Evolutionary conservation across 1,140 invertebrate genomes (phyloP).

Genomic region (Leptopilina clavipes): DNA sequence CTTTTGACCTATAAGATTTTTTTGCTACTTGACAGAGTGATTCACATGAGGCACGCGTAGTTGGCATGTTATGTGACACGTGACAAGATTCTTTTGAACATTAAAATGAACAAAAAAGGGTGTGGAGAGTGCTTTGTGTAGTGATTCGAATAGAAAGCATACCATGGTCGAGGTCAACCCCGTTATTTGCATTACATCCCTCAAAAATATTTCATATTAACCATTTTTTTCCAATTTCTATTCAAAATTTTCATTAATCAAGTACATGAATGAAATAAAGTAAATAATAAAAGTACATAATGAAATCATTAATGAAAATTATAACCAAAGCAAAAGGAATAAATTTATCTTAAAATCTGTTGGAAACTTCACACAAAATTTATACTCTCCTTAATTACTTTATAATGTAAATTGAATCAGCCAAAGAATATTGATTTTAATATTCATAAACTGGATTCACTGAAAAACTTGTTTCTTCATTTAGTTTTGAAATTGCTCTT

Average conservation of each 20-base stretch:
- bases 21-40: slow-evolving; percentile 50
- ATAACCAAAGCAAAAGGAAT: no score
- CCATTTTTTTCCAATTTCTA: background rate
- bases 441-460: slow-evolving; percentile 1
- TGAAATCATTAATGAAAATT: no score
- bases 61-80: slow-evolving; percentile 51
- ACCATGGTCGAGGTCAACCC: slow-evolving; percentile 18
- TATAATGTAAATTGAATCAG: background rate
- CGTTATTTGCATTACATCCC: background rate
- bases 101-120: slow-evolving; percentile 11
- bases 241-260: background rate
- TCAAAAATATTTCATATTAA: background rate
- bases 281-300: no score
- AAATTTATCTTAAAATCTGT: no score
- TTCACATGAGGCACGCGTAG: slow-evolving; percentile 50
- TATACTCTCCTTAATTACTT: background rate
- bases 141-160: slow-evolving; percentile 19
- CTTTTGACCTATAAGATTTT: slow-evolving; percentile 42
- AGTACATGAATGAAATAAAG: no score
- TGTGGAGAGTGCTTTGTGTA: slow-evolving; percentile 4
- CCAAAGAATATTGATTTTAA: background rate
- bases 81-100: slow-evolving; percentile 36
- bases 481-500: background rate
- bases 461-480: background rate
- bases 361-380: background rate